These are phyloP conservation scores for Drosophila fungiperda DNA, from an alignment of 2,888 invertebrate genomes.

Conservation along the genomic window DNA sequence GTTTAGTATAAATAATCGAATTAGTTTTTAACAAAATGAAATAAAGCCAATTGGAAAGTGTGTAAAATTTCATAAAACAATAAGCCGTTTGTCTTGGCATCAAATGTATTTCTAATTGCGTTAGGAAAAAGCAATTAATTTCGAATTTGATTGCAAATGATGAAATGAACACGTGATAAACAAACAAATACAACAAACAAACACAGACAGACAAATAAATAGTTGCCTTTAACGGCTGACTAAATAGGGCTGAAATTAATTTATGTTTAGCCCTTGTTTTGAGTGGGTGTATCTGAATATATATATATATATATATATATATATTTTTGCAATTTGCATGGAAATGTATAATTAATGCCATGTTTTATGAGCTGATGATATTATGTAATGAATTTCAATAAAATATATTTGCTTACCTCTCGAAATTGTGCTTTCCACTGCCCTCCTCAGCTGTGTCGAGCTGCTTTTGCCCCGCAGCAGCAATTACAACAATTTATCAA, in stretches of 20 bases:
- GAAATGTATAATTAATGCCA: conserved; percentile 72
- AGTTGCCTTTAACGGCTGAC: conserved; percentile 58
- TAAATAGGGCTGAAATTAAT: conserved; percentile 58
- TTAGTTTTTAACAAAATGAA: neutral
- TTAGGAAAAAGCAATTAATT: conserved; percentile 32
- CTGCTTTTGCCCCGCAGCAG: neutral
- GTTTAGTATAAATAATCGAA: neutral
- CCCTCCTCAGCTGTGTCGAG: conserved; percentile 11
- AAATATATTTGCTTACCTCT: conserved; percentile 66
- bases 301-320: neutral
- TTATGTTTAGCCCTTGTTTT: conserved; percentile 17
- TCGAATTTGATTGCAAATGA: conserved; percentile 17
- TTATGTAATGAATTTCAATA: conserved; percentile 67
- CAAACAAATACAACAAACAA: conserved; percentile 27
- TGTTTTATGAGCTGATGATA: conserved; percentile 59
- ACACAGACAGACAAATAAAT: conserved; percentile 45
- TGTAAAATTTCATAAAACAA: neutral
- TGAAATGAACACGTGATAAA: conserved; percentile 20
- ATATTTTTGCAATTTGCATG: conserved; percentile 59
- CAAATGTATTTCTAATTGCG: neutral
- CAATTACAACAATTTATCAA: conserved; percentile 39
- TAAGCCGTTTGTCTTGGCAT: neutral
- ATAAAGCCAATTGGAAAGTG: neutral
- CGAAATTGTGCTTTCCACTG: conserved; percentile 10
- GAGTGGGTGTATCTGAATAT: conserved; percentile 27